Conservation (phyloP, 2,888 invertebrate species). For the Alentia gelatinosa region DNA sequence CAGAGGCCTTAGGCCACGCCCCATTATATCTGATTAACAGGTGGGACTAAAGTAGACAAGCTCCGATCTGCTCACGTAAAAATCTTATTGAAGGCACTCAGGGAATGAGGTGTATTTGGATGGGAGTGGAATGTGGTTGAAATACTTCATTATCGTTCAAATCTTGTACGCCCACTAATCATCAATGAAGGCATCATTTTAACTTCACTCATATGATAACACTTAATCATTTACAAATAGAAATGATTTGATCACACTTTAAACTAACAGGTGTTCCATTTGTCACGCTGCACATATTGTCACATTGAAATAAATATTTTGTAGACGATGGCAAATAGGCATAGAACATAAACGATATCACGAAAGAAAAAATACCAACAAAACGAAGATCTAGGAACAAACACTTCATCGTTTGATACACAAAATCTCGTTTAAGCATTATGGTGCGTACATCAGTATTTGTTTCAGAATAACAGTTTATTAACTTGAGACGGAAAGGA, state of each 20-base stretch:
- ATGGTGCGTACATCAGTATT: neutral
- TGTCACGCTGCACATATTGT: neutral
- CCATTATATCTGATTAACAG: no score
- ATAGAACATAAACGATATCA: neutral
- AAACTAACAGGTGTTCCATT: neutral
- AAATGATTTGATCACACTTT: neutral
- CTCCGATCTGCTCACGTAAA: no score
- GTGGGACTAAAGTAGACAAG: no score
- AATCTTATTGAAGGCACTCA: no score
- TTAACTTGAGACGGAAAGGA: neutral
- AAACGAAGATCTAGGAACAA: neutral
- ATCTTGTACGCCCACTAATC: no score
- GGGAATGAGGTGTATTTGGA: no score
- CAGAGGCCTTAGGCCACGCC: no score
- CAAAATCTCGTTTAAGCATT: neutral
- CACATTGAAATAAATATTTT: neutral
- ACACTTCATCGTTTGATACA: neutral
- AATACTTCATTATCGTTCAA: no score
- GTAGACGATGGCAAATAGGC: neutral
- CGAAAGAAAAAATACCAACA: neutral
- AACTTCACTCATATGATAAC: neutral
- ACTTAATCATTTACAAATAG: neutral
- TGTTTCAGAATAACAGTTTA: neutral
- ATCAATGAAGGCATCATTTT: neutral
- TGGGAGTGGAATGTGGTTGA: no score